Conservation (phyloP, 2,888 invertebrate genomes). For the Isotomurus palustris region DNA sequence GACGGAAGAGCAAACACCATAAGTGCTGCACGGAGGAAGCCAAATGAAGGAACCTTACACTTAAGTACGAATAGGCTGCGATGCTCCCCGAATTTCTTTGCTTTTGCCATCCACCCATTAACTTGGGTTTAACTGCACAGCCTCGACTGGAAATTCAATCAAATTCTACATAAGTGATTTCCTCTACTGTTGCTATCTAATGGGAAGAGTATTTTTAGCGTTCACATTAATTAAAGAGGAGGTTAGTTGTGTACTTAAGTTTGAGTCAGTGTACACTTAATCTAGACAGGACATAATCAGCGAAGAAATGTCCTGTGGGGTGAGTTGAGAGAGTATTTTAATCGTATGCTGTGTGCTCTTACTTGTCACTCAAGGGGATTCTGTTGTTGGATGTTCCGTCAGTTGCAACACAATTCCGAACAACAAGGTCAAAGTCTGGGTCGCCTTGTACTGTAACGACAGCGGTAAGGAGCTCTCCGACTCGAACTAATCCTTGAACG, state of each 20-base stretch:
- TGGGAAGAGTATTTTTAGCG: too few relatives aligned
- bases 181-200: too few relatives aligned
- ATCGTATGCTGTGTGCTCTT: conserved; percentile 5
- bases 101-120: conserved; percentile 77
- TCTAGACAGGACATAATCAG: too few relatives aligned
- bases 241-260: too few relatives aligned
- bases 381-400: conserved; percentile 64
- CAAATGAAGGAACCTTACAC: too few relatives aligned
- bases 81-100: conserved; percentile 69
- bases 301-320: too few relatives aligned
- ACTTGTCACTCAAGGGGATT: conserved; percentile 65
- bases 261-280: too few relatives aligned
- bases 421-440: conserved; percentile 70
- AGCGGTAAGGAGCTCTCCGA: conserved; percentile 74
- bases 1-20: too few relatives aligned
- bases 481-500: conserved; percentile 71
- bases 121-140: conserved; percentile 71
- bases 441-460: conserved; percentile 75
- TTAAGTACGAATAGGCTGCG: conserved; percentile 63
- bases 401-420: conserved; percentile 69
- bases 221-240: too few relatives aligned
- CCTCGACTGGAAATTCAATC: conserved; percentile 54
- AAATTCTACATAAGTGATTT: too few relatives aligned
- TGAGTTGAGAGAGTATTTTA: too few relatives aligned
- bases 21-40: neutral